Evolutionary conservation across 92 coral and sea anemone genomes (phyloP), one percentile per base, ranked within the genome.

Genomic region (Paragorgia papillata): DNA sequence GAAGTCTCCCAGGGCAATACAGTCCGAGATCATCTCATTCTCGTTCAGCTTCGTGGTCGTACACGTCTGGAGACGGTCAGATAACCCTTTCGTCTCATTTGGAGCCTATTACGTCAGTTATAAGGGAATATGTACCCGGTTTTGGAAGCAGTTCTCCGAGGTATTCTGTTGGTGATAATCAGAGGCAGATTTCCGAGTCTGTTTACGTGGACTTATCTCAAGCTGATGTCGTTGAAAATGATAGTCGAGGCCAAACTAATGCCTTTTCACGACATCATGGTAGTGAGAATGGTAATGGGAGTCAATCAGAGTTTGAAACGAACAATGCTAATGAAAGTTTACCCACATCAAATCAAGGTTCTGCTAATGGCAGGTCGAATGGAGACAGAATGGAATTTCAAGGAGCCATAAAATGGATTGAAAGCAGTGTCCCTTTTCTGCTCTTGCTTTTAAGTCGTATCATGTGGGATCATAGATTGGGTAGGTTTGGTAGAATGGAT

Each of bases 381-480:
- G 91, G 89, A 14, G 97, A 93, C 58, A 80, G 97, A 71, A 87
- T 93, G 85, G 97, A 93, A 51, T 93, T 93, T 63, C 97, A 93
- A 57, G 96, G 97, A 14, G 90, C 97, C 0, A 93, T 93, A 37
- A 85, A 82, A 50, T 93, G 96, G 96, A 79, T 93, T 15, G 97
- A 93, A 43, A 90, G 85, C 58, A 93, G 96, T 49, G 81, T 93
- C 21, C 97, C 97, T n/a, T 93, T 93, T 35, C 92, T 88, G 28
- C 74, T 93, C 57, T 48, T 93, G 66, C 82, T 93, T n/a, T 64
- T 93, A 25, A 93, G 97, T 73, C 86, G 97, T 69, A 90, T 93
- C 30, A 93, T 93, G 97, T 93, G 97, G 97, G 97, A 93, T 24
- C 97, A 93, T 73, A 85, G 97, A 43, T 76, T 92, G 39, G 97